Base-by-base conservation (phyloP, 1,140 invertebrate genomes). In the Laupala kohalensis region DNA sequence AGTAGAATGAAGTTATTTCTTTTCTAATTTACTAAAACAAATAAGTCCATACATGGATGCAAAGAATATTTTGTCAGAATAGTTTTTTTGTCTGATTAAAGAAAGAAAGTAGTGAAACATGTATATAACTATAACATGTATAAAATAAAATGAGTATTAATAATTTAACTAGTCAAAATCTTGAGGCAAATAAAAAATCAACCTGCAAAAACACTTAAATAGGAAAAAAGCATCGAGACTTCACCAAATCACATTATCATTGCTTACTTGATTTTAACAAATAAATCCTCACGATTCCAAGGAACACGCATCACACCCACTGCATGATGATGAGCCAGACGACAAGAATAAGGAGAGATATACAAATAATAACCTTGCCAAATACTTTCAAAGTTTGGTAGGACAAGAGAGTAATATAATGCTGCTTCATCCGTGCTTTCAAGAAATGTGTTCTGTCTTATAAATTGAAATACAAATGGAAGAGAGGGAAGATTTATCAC, bases 291-390 rank as follows among this genome's bases (percentile, higher is more conserved):
- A 25, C 30, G 28, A 28, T 73, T 74, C 76, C 76, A 77, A 6
- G 74, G 76, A 24, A 76, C 74, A 25, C 62, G 13, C 19, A 76
- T 29, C 28, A 72, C 70, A 12, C 71, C 74, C 3, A 72, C 65
- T 37, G 72, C 74, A 9, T 73, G 67, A 53, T 73, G 37, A 25
- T 64, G 9, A 6, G 70, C 12, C n/a, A 68, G 66, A 24, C 71
- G 63, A 69, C 76, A 77, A 13, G 71, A 69, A 13, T 19, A n/a
- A 15, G 86, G 83, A 74, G 86, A 83, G 0, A 89, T 78, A 72
- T 81, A 79, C 12, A 90, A 76, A 6, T 82, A 77, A 72, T 87
- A 85, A 0, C 86, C 83, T 76, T 90, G 87, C 76, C 87, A 85
- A 0, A 86, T 74, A 30, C 83, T 80, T 64, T 83, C 78, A 15